These are phyloP conservation scores for Alouatta palliata DNA, from an alignment of 2,113 vertebrate species.

Conservation along the genomic window DNA sequence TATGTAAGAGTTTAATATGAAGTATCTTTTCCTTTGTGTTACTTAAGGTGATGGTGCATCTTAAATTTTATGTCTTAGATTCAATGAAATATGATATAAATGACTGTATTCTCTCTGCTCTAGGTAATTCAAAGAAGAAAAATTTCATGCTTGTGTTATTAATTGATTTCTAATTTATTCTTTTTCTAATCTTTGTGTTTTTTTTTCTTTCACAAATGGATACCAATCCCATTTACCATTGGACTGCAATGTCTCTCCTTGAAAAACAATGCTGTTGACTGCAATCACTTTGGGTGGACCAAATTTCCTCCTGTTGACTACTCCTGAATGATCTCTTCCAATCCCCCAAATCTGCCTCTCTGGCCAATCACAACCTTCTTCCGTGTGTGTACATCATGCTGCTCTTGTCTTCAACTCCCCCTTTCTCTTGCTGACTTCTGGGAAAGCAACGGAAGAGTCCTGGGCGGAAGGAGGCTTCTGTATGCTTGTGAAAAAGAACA, in stretches of 20 bases:
- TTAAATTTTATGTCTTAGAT: slow-evolving; percentile 62
- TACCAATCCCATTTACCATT: slow-evolving; percentile 88
- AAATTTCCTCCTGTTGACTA: slow-evolving; percentile 90
- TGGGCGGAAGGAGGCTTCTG: slow-evolving; percentile 99
- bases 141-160: slow-evolving; percentile 85
- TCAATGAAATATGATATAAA: slow-evolving; percentile 67
- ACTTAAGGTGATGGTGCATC: neutral
- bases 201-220: slow-evolving; percentile 89
- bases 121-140: slow-evolving; percentile 77
- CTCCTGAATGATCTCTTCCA: slow-evolving; percentile 87
- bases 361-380: slow-evolving; percentile 87
- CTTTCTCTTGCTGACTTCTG: slow-evolving; percentile 87
- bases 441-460: slow-evolving; percentile 99
- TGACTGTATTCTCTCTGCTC: slow-evolving; percentile 76
- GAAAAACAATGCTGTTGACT: slow-evolving; percentile 88
- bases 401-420: slow-evolving; percentile 85
- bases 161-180: slow-evolving; percentile 87
- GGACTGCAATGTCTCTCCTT: slow-evolving; percentile 91
- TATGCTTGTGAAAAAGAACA: slow-evolving; percentile 99
- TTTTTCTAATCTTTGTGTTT: slow-evolving; percentile 85
- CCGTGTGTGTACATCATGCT: slow-evolving; percentile 79
- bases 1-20: neutral
- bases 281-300: slow-evolving; percentile 90
- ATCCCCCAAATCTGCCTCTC: slow-evolving; percentile 85
- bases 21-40: neutral